A percentile compares a stretch with the other conserved stretches of the same genome.
Evolutionary conservation across 2,888 invertebrate species (phyloP).

Genomic region (Ichneumoninae sp.): DNA sequence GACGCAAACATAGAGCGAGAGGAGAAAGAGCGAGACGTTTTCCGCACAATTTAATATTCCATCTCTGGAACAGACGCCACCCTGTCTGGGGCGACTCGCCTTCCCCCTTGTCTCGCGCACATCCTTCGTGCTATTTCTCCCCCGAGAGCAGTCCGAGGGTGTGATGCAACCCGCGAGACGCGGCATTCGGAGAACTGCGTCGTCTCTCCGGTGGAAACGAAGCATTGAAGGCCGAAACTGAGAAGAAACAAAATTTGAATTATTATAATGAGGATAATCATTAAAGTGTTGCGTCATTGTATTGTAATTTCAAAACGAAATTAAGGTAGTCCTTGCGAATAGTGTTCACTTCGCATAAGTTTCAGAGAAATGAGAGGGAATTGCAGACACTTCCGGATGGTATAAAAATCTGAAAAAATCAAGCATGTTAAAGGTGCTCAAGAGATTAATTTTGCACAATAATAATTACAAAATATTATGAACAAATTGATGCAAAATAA

Average conservation of each 20-base stretch:
- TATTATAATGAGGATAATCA: background rate
- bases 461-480: too few species aligned
- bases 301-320: background rate
- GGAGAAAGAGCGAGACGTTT: conserved; percentile 1
- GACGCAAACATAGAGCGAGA: background rate
- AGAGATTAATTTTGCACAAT: too few species aligned
- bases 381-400: too few species aligned
- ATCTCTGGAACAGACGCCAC: conserved; percentile 49
- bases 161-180: conserved; percentile 25
- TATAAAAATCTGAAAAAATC: too few species aligned
- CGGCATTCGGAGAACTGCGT: background rate
- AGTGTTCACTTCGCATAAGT: too few species aligned
- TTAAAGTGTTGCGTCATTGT: background rate
- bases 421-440: too few species aligned
- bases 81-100: conserved; percentile 42
- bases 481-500: too few species aligned
- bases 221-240: background rate
- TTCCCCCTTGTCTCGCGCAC: background rate
- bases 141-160: conserved; percentile 19
- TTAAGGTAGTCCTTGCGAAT: too few species aligned
- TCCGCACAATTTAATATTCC: conserved; percentile 23
- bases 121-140: conserved; percentile 28
- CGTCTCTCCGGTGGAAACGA: background rate
- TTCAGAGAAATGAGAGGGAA: too few species aligned
- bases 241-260: background rate